These are phyloP conservation scores for Drosophila tsacasi DNA, from an alignment of 1,140 invertebrate species.

Conservation along the genomic window DNA sequence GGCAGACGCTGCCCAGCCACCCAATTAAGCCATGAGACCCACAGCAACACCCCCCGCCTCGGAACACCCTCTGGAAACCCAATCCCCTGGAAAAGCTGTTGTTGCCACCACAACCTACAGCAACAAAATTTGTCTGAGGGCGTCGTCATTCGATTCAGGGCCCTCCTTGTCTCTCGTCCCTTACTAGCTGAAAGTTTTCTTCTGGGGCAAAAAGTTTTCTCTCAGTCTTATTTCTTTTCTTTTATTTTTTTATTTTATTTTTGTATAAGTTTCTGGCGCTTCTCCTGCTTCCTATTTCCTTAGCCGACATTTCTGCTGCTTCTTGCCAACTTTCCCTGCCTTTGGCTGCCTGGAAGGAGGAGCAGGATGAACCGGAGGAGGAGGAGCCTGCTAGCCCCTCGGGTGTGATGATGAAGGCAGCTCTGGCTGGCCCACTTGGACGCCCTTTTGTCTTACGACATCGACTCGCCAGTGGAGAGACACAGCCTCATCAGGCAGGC, in stretches of 20 bases:
- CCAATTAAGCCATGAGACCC: slow-evolving; percentile 80
- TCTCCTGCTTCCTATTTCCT: slow-evolving; percentile 25
- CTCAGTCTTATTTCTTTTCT: neutral
- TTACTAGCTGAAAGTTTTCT: slow-evolving; percentile 23
- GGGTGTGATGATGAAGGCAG: slow-evolving; percentile 1
- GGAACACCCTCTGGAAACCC: neutral
- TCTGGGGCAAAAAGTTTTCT: slow-evolving; percentile 25
- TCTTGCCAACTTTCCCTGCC: slow-evolving; percentile 32
- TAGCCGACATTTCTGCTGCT: slow-evolving; percentile 24
- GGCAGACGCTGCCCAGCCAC: slow-evolving; percentile 80
- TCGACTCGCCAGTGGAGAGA: slow-evolving; percentile 33
- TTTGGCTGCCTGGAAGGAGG: neutral
- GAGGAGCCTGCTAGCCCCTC: neutral
- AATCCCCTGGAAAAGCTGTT: slow-evolving; percentile 12
- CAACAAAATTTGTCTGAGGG: slow-evolving; percentile 78
- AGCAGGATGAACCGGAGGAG: neutral
- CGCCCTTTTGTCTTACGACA: slow-evolving; percentile 61
- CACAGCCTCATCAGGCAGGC: slow-evolving; percentile 15
- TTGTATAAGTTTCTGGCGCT: slow-evolving; percentile 40
- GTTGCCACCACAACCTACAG: slow-evolving; percentile 77
- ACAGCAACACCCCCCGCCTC: neutral
- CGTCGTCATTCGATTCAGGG: slow-evolving; percentile 55
- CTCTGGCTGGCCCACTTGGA: slow-evolving; percentile 13
- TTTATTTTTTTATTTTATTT: slow-evolving; percentile 35
- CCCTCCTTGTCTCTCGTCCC: neutral